phyloP scores from a whole-genome alignment of 2,888 invertebrate genomes.

The Eledone cirrhosa region DNA sequence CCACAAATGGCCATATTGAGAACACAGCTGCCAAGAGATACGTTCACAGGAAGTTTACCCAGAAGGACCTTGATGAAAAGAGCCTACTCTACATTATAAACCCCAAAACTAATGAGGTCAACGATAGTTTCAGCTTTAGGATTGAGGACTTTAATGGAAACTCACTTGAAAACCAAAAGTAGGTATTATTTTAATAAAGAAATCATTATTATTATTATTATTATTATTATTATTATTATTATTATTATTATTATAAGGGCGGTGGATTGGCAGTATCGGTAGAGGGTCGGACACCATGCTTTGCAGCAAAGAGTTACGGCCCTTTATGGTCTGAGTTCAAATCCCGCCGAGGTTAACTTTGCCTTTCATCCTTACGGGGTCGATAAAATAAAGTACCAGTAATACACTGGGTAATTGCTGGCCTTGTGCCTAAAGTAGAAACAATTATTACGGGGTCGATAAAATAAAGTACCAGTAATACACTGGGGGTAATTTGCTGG shows the following conservation, averaged over 20 bases:
- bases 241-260: not conserved
- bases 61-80: conserved; percentile 63
- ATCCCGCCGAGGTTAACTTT: too few relatives aligned
- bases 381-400: too few relatives aligned
- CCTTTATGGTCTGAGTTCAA: too few relatives aligned
- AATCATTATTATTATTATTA: not conserved
- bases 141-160: conserved; percentile 60
- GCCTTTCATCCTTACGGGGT: too few relatives aligned
- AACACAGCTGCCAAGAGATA: conserved; percentile 58
- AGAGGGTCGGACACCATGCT: too few relatives aligned
- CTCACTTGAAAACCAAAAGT: conserved; percentile 58
- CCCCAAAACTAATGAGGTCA: conserved; percentile 47
- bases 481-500: too few relatives aligned
- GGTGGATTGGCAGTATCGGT: too few relatives aligned
- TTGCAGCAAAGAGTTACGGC: too few relatives aligned
- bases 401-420: too few relatives aligned
- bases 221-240: not conserved
- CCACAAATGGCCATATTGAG: conserved; percentile 61
- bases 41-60: conserved; percentile 60
- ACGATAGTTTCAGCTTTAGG: conserved; percentile 62
- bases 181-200: conserved; percentile 34
- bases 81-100: conserved; percentile 58
- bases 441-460: too few relatives aligned
- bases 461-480: too few relatives aligned
- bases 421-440: too few relatives aligned